Conservation (phyloP, 2,888 invertebrate species). For the Hecatera dysodea region DNA sequence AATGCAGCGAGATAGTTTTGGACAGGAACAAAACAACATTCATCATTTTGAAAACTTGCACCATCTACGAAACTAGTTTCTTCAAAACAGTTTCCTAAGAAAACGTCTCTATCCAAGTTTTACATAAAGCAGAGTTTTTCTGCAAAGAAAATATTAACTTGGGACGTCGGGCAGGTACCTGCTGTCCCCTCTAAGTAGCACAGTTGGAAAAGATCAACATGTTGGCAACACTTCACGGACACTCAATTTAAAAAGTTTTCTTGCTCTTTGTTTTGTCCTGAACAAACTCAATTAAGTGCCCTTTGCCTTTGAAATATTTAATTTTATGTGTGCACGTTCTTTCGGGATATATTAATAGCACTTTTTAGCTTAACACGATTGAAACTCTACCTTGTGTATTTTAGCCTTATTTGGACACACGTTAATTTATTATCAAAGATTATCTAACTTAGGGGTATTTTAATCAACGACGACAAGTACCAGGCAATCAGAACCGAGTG, state of each 20-base stretch:
- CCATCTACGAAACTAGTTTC: slow-evolving; percentile 24
- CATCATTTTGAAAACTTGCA: neutral
- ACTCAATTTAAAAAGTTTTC: slow-evolving; percentile 90
- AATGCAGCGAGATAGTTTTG: neutral
- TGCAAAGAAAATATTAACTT: slow-evolving; percentile 87
- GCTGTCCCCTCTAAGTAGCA: slow-evolving; percentile 70
- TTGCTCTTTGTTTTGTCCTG: slow-evolving; percentile 90
- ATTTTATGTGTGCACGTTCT: slow-evolving; percentile 76
- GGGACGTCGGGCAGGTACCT: slow-evolving; percentile 75
- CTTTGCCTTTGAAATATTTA: slow-evolving; percentile 86
- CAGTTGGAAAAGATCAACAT: slow-evolving; percentile 88
- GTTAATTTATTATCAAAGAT: slow-evolving; percentile 64
- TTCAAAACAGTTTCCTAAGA: slow-evolving; percentile 27
- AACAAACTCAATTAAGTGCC: slow-evolving; percentile 90
- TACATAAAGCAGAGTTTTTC: slow-evolving; percentile 67
- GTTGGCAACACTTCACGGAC: slow-evolving; percentile 89
- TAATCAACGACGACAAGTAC: slow-evolving; percentile 88
- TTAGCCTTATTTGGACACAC: slow-evolving; percentile 45
- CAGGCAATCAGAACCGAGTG: slow-evolving; percentile 88
- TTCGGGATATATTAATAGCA: slow-evolving; percentile 53
- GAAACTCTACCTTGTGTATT: slow-evolving; percentile 25
- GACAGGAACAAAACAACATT: neutral
- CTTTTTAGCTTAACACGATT: slow-evolving; percentile 57
- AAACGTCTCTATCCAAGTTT: slow-evolving; percentile 58
- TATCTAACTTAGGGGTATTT: slow-evolving; percentile 77